A percentile compares a stretch with the other conserved stretches of the same genome.
Evolutionary conservation across 2,797 vertebrate species (phyloP).

Genomic region (Loriculus beryllinus): DNA sequence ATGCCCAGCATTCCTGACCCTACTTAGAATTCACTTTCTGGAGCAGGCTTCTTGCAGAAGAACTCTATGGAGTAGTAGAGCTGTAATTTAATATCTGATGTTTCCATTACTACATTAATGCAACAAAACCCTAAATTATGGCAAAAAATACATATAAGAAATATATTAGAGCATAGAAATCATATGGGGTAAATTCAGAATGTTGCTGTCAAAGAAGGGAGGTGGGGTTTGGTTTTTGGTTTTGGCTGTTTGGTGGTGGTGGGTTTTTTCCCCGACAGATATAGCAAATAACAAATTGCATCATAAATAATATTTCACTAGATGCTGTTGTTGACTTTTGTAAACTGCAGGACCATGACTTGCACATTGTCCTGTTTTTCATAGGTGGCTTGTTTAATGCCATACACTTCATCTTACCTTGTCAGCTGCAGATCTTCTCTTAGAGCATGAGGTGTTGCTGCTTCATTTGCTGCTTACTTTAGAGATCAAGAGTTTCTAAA

Average conservation of each 20-base stretch:
- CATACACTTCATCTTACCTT: background rate
- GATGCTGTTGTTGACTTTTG: background rate
- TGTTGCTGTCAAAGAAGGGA: background rate
- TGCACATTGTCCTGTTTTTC: background rate
- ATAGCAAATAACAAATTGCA: background rate
- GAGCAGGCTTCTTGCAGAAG: background rate
- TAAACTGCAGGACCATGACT: background rate
- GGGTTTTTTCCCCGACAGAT: background rate
- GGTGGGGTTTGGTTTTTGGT: background rate
- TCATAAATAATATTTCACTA: background rate
- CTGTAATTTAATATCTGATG: background rate
- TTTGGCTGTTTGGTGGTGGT: background rate
- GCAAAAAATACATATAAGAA: background rate
- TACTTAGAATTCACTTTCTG: background rate
- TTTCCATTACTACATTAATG: background rate
- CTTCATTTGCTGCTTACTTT: background rate
- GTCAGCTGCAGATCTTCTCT: background rate
- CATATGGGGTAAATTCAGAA: background rate
- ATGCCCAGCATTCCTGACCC: background rate
- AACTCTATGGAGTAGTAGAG: background rate
- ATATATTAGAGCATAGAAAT: background rate
- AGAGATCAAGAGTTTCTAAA: background rate
- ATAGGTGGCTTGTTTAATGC: background rate
- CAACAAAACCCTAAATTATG: background rate
- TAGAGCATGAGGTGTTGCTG: fast-evolving